Conservation (phyloP, 37 sponge, comb jelly and placozoan genomes). For the Chondrosia reniformis region DNA sequence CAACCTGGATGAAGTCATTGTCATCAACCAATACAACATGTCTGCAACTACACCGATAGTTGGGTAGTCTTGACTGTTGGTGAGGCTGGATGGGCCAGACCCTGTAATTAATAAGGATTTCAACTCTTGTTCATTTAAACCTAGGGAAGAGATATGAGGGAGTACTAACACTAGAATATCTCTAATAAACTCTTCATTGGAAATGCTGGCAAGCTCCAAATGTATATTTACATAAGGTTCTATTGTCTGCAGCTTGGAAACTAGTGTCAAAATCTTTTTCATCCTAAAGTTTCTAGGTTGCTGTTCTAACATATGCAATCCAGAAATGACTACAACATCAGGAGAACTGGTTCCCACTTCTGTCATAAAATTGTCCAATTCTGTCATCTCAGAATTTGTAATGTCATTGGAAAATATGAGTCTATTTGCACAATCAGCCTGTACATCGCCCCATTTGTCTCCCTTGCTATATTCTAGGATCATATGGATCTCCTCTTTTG, state of each 20-base stretch:
- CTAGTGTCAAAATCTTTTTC: conserved; percentile 30
- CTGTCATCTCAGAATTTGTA: conserved; percentile 68
- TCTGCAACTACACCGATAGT: conserved; percentile 46
- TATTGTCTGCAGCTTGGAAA: conserved; percentile 21
- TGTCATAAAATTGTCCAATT: conserved; percentile 48
- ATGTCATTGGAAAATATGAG: conserved; percentile 89
- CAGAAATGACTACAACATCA: conserved; percentile 73
- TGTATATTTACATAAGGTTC: conserved; percentile 50
- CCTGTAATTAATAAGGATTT: conserved; percentile 32
- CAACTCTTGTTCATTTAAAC: conserved; percentile 93
- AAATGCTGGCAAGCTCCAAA: conserved; percentile 87
- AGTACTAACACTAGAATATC: conserved; percentile 38
- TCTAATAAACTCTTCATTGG: conserved; percentile 40
- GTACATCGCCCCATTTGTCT: conserved; percentile 56
- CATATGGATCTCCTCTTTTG: conserved; percentile 81
- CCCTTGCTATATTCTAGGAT: conserved; percentile 82
- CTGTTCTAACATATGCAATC: conserved; percentile 79
- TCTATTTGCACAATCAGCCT: conserved; percentile 80
- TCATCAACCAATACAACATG: conserved; percentile 74
- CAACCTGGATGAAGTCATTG: too few species aligned
- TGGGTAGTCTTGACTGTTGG: conserved; percentile 36
- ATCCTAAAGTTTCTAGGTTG: conserved; percentile 21
- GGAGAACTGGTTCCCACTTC: conserved; percentile 23
- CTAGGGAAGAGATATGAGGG: conserved; percentile 71
- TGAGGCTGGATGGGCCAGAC: conserved; percentile 32